Conservation (phyloP, 1,140 invertebrate genomes). For the Drosophila eugracilis region DNA sequence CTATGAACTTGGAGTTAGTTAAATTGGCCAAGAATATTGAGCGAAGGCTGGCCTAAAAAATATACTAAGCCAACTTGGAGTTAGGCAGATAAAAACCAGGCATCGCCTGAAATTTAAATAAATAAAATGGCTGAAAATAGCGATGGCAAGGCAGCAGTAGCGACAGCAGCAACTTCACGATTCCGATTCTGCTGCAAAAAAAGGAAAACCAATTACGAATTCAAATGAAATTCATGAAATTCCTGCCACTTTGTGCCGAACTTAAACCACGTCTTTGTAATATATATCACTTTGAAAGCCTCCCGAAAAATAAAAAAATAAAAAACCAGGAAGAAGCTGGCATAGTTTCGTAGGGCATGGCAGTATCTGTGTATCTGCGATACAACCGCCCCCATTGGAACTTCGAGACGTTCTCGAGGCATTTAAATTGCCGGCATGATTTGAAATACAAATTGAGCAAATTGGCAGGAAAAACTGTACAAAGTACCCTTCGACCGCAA, state of each 20-base stretch:
- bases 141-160: slow-evolving; percentile 29
- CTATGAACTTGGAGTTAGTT: slow-evolving; percentile 64
- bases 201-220: slow-evolving; percentile 68
- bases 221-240: slow-evolving; percentile 75
- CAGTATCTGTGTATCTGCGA: slow-evolving; percentile 9
- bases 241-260: slow-evolving; percentile 62
- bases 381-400: slow-evolving; percentile 3
- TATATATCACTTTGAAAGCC: slow-evolving; percentile 60
- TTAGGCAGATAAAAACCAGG: slow-evolving; percentile 33
- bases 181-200: slow-evolving; percentile 32
- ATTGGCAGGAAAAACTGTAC: slow-evolving; percentile 59
- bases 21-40: slow-evolving; percentile 44
- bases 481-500: slow-evolving; percentile 47
- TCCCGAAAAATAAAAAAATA: slow-evolving; percentile 10
- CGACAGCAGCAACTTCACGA: background rate
- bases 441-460: slow-evolving; percentile 66
- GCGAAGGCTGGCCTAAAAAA: slow-evolving; percentile 15
- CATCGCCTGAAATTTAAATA: slow-evolving; percentile 60
- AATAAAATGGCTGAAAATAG: slow-evolving; percentile 57
- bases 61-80: slow-evolving; percentile 24
- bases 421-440: slow-evolving; percentile 65
- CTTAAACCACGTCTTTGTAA: slow-evolving; percentile 67
- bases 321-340: slow-evolving; percentile 10
- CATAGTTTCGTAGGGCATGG: slow-evolving; percentile 41
- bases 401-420: slow-evolving; percentile 31